Evolutionary conservation across 1,140 invertebrate genomes (phyloP), one percentile per base, ranked within the genome.

Genomic region (Lepidostoma basale): DNA sequence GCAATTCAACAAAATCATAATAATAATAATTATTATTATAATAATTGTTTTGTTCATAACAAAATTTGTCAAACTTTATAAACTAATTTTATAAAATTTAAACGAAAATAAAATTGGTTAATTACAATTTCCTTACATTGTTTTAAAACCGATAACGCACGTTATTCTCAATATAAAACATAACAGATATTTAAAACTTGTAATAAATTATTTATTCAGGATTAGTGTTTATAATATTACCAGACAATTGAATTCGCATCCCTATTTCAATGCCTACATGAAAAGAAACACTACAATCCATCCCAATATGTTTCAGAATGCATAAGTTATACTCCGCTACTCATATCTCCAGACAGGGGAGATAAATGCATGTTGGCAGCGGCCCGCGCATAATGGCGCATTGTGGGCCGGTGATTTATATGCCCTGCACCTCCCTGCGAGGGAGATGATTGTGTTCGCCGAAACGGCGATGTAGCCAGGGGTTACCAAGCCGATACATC

Each of bases 321-420:
- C 23, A 47, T 47, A 22, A 47, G 22, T 20, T 16, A n/a, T 9
- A 49, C 23, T 6, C 25, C 16, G 30, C 22, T 28, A 18, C 23
- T 59, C 30, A 59, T 59, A 39, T 36, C 54, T 12, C 22, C 33
- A 39, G 33, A 39, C 54, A 54, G 54, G 14, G 33, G 22, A 59
- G 54, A 59, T 36, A 59, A 40, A 59, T 39, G 36, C 54, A 40
- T 59, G 59, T 44, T 39, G 44, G 40, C 45, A 25, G 62, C 56
- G 44, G 36, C 28, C 65, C 39, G 47, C 40, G 45, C 67, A 42
- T 68, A 68, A 68, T 68, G 67, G 67, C 40, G 58, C 42, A 68
- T 68, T 68, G 67, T 68, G 58, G 58, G 40, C 54, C 25, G 23
- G 58, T 62, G 67, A 69, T 69, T 69, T 69, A 69, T 62, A 33